Percentiles rank a stretch among this genome's conserved stretches.
These are phyloP conservation scores for Ctenicera cuprea DNA, from an alignment of 2,888 invertebrate genomes.

Conservation along the genomic window DNA sequence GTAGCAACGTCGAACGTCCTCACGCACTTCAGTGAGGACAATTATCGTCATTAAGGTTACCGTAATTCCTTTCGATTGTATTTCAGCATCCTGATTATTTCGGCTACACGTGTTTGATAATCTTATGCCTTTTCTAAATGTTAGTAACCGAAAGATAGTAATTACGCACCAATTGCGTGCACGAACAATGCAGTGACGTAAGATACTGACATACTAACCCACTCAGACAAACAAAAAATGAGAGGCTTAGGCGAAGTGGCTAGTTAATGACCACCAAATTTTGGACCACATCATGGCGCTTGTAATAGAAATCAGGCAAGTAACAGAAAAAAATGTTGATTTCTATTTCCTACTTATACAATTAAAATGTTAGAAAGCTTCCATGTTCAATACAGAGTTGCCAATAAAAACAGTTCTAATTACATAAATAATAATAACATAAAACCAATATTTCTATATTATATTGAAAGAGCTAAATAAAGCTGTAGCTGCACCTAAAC, in stretches of 20 bases:
- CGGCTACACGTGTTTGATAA: conserved; percentile 34
- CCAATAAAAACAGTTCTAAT: neutral
- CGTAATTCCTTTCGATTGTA: conserved; percentile 44
- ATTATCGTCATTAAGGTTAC: conserved; percentile 50
- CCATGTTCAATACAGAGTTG: neutral
- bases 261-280: conserved; percentile 55
- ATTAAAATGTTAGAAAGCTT: conserved; percentile 21
- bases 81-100: conserved; percentile 34
- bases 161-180: conserved; percentile 47
- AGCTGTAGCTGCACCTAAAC: neutral
- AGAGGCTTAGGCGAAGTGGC: conserved; percentile 49
- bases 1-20: conserved; percentile 26
- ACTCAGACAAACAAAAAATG: conserved; percentile 49
- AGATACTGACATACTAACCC: conserved; percentile 54
- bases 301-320: conserved; percentile 46
- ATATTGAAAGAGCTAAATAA: too few relatives aligned
- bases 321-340: conserved; percentile 42
- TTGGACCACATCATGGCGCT: conserved; percentile 43
- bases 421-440: neutral
- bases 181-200: conserved; percentile 52
- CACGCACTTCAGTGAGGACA: conserved; percentile 26
- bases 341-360: conserved; percentile 39
- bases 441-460: too few relatives aligned
- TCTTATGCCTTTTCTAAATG: conserved; percentile 33
- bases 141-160: conserved; percentile 43